A percentile compares a stretch with the other conserved stretches of the same genome.
Conservation (phyloP, 2,113 vertebrate species). For the Gymnobelideus leadbeateri region DNA sequence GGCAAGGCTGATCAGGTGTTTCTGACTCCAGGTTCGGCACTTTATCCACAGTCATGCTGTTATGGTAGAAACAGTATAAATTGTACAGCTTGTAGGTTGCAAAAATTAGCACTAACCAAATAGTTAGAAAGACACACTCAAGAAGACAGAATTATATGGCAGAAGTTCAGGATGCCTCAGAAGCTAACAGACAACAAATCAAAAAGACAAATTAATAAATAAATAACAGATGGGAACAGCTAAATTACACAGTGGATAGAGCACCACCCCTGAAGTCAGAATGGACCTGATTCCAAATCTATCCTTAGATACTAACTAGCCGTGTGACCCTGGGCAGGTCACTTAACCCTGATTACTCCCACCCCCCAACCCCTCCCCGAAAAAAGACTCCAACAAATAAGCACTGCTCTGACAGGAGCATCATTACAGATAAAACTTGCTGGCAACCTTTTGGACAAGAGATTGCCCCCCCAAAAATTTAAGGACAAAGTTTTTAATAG, state of each 20-base stretch:
- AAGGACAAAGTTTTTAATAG: too few species aligned
- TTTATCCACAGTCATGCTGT: not conserved
- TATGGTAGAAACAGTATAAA: not conserved
- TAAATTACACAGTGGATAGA: not conserved
- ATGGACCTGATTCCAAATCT: not conserved
- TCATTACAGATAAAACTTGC: too few species aligned
- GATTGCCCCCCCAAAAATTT: too few species aligned
- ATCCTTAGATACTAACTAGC: not conserved
- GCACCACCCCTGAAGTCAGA: not conserved
- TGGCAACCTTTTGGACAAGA: too few species aligned
- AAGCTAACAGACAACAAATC: not conserved
- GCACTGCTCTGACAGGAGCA: too few species aligned
- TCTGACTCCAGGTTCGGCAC: not conserved
- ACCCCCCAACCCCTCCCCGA: too few species aligned
- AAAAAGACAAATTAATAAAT: too few species aligned
- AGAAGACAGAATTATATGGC: not conserved
- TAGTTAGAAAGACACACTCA: not conserved
- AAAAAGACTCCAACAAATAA: too few species aligned
- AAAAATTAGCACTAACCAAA: not conserved
- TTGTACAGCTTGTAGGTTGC: not conserved
- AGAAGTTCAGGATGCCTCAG: not conserved
- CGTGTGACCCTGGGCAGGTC: not conserved
- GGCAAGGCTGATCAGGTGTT: not conserved
- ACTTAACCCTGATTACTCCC: not conserved
- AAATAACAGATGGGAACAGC: not conserved